phyloP scores from a whole-genome alignment of 2,113 vertebrate genomes.

The Scytalopus superciliaris region DNA sequence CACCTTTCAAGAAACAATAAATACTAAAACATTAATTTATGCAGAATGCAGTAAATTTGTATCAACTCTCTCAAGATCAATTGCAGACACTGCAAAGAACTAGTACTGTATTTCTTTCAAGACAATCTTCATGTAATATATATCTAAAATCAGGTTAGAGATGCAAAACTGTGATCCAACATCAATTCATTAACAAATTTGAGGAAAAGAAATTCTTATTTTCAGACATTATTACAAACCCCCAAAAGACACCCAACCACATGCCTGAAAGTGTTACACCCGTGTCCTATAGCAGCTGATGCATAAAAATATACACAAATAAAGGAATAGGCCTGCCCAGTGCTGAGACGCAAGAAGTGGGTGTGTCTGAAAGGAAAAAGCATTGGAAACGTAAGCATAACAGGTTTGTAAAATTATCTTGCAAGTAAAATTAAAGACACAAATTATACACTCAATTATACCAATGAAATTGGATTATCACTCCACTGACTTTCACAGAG shows the following conservation, averaged over 20 bases:
- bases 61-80: not conserved
- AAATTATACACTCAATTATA: constrained; percentile 29
- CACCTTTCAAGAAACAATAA: not conserved
- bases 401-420: constrained; percentile 16
- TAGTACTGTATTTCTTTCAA: not conserved
- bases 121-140: not conserved
- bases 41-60: not conserved
- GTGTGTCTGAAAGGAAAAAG: constrained; percentile 59
- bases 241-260: constrained; percentile 25
- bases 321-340: constrained; percentile 54
- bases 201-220: not conserved
- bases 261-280: constrained; percentile 54
- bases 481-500: not conserved
- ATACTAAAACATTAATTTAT: not conserved
- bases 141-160: not conserved
- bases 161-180: not conserved
- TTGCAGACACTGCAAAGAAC: not conserved
- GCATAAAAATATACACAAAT: constrained; percentile 58
- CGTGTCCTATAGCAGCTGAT: constrained; percentile 40
- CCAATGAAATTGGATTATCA: not conserved
- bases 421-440: constrained; percentile 21
- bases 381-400: constrained; percentile 48
- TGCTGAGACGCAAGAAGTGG: constrained; percentile 42
- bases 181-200: not conserved
- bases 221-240: not conserved